Evolutionary conservation across 2,113 vertebrate species (phyloP).

Genomic region (Bombycilla garrulus): DNA sequence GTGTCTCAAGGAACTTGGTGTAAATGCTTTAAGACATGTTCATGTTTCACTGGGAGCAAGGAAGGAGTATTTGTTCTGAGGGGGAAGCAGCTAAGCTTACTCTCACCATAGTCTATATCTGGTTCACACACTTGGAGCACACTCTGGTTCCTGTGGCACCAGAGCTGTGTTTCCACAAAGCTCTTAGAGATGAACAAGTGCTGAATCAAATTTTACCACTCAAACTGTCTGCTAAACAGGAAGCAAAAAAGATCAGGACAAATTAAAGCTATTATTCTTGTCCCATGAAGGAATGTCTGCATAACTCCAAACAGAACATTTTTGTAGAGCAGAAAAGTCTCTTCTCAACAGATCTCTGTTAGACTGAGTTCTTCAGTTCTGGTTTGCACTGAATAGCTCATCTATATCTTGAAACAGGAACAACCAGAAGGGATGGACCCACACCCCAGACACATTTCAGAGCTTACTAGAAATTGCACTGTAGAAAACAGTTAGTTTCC

Average conservation of each 20-base stretch:
- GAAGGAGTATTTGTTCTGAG: neutral
- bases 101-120: neutral
- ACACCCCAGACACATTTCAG: neutral
- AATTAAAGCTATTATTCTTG: neutral
- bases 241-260: neutral
- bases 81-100: neutral
- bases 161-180: neutral
- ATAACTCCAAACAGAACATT: slow-evolving; percentile 9
- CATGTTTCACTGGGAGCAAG: neutral
- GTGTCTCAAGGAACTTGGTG: neutral
- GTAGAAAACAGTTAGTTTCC: neutral
- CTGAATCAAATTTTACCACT: neutral
- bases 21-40: slow-evolving; percentile 35
- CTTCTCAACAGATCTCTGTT: neutral
- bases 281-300: slow-evolving; percentile 11
- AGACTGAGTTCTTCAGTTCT: neutral
- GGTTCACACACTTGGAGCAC: neutral
- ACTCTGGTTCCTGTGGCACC: neutral
- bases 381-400: neutral
- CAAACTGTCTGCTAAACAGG: neutral
- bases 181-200: neutral
- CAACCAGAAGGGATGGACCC: neutral
- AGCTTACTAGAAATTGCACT: neutral
- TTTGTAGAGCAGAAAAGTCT: neutral
- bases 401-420: neutral